phyloP scores from a whole-genome alignment of 1,140 invertebrate genomes.

The Leptinotarsa lineolata region DNA sequence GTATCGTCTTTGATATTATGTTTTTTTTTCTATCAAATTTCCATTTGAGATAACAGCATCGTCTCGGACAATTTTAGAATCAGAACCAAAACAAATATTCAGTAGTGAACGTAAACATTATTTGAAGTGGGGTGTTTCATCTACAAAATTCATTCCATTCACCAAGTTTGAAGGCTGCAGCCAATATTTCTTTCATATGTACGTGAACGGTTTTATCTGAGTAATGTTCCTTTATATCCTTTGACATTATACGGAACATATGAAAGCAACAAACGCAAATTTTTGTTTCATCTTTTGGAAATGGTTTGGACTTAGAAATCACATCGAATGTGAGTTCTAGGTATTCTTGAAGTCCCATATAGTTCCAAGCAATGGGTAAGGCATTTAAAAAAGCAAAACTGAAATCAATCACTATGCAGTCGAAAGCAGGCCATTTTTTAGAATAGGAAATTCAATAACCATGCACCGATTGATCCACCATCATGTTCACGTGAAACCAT shows the following conservation, averaged over 20 bases:
- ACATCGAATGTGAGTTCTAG: neutral
- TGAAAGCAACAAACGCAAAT: slow-evolving; percentile 2
- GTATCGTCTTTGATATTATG: neutral
- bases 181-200: neutral
- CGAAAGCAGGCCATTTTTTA: neutral
- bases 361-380: neutral
- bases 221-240: slow-evolving; percentile 6
- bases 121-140: neutral
- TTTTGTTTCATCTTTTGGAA: neutral
- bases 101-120: neutral
- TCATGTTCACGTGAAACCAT: slow-evolving; percentile 7
- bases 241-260: slow-evolving; percentile 6
- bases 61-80: too few relatives aligned
- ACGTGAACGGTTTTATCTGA: neutral
- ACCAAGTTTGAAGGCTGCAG: slow-evolving; percentile 4
- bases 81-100: neutral
- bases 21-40: neutral
- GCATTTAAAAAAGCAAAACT: slow-evolving; percentile 9
- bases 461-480: neutral
- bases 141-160: neutral
- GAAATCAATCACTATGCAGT: slow-evolving; percentile 2
- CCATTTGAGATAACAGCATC: too few relatives aligned
- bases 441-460: neutral
- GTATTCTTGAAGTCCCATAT: slow-evolving; percentile 8
- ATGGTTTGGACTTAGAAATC: neutral